Conservation (phyloP, 2,888 invertebrate genomes). For the Pheosia tremula region DNA sequence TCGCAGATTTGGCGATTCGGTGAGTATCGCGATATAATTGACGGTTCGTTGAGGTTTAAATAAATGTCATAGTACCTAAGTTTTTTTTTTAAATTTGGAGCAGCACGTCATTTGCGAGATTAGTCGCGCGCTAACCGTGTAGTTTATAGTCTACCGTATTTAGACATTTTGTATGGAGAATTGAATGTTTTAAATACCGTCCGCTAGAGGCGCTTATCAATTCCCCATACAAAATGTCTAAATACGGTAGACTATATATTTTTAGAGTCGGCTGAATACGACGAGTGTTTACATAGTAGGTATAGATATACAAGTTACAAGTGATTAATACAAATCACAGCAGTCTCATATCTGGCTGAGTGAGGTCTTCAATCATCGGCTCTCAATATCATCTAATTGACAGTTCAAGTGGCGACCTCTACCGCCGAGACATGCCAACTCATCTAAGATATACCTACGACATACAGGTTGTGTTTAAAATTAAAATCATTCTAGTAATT, state of each 20-base stretch:
- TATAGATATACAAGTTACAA: neutral
- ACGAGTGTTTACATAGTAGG: neutral
- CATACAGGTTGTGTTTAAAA: slow-evolving; percentile 50
- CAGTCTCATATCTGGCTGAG: slow-evolving; percentile 29
- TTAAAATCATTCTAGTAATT: neutral
- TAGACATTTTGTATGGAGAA: too few relatives aligned
- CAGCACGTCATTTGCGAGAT: too few relatives aligned
- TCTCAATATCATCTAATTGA: slow-evolving; percentile 80
- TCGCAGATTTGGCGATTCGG: slow-evolving; percentile 31
- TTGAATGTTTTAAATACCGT: too few relatives aligned
- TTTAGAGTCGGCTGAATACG: too few relatives aligned
- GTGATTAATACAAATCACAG: slow-evolving; percentile 19
- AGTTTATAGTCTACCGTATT: too few relatives aligned
- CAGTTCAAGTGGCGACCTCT: slow-evolving; percentile 78
- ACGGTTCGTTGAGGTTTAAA: neutral
- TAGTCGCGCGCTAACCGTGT: too few relatives aligned
- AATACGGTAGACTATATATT: too few relatives aligned
- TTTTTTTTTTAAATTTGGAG: too few relatives aligned
- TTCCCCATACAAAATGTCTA: too few relatives aligned
- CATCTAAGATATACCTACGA: slow-evolving; percentile 66
- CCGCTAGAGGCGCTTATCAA: too few relatives aligned
- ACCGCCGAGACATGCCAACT: slow-evolving; percentile 75
- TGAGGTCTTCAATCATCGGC: slow-evolving; percentile 71
- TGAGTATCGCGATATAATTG: neutral
- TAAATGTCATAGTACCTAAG: too few relatives aligned